These are phyloP conservation scores for Anguilla rostrata DNA, from an alignment of 2,113 vertebrate species.

Conservation along the genomic window DNA sequence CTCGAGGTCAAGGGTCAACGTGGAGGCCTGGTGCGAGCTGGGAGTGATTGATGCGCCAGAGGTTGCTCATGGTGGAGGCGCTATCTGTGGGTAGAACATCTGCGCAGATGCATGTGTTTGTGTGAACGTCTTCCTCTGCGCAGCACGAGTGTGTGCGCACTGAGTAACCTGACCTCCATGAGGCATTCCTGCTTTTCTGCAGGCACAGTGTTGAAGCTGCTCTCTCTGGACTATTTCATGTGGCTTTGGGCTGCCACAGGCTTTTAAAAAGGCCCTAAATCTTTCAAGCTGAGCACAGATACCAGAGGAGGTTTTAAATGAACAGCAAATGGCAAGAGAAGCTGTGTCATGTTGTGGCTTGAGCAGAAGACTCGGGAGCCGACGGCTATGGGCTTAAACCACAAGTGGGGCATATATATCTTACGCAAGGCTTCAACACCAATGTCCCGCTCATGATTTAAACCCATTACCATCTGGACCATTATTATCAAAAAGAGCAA, in stretches of 20 bases:
- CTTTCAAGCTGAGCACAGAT: constrained; percentile 9
- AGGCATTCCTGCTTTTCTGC: constrained; percentile 25
- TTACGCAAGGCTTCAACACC: too few species aligned
- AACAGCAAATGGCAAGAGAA: neutral
- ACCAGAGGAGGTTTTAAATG: neutral
- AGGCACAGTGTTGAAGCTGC: constrained; percentile 15
- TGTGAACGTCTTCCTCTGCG: neutral
- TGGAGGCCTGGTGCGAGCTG: constrained; percentile 13
- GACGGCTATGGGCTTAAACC: neutral
- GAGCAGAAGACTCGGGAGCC: neutral
- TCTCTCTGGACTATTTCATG: neutral
- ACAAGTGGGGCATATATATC: neutral
- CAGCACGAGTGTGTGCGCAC: constrained; percentile 1
- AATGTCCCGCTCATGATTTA: too few species aligned
- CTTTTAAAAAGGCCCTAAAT: constrained; percentile 2
- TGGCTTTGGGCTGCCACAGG: constrained; percentile 7
- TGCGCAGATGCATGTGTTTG: constrained; percentile 18
- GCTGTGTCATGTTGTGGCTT: neutral
- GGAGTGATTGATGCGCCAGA: constrained; percentile 23
- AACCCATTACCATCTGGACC: too few species aligned
- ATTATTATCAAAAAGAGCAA: too few species aligned
- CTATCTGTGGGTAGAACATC: neutral
- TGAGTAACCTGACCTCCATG: constrained; percentile 4
- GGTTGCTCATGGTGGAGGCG: neutral
- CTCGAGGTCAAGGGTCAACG: constrained; percentile 38